Evolutionary conservation across 2,797 vertebrate genomes (phyloP).

Genomic region (Lepilemur ruficaudatus): DNA sequence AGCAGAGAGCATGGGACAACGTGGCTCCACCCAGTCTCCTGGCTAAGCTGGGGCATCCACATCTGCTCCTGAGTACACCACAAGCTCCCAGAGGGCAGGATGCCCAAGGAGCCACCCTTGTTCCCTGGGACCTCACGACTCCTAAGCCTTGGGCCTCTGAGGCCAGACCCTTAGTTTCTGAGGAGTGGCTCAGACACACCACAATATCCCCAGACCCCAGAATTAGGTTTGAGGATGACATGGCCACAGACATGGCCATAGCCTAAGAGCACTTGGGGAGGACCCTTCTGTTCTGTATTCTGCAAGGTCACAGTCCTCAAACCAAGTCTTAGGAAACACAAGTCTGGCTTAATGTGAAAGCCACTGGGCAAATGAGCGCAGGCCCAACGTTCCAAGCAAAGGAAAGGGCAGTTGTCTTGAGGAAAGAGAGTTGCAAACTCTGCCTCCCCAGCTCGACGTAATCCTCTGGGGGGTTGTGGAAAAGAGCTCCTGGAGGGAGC

Average conservation of each 20-base stretch:
- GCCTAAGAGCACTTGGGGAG: not conserved
- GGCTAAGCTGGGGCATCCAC: not conserved
- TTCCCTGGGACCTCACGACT: too few relatives aligned
- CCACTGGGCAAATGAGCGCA: not conserved
- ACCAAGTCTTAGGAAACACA: not conserved
- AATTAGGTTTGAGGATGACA: not conserved
- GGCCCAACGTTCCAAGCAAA: not conserved
- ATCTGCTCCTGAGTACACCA: not conserved
- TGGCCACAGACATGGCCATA: not conserved
- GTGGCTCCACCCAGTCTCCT: not conserved
- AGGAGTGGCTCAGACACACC: not conserved
- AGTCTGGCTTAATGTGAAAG: not conserved
- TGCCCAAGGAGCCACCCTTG: not conserved
- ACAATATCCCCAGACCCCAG: not conserved
- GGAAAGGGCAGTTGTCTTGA: not conserved
- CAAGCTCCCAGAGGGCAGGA: not conserved
- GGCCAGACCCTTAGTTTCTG: not conserved
- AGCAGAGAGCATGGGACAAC: not conserved
- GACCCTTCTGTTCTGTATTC: not conserved
- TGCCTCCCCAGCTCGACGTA: not conserved
- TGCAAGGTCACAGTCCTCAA: not conserved
- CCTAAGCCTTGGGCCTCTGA: not conserved
- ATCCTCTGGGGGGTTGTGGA: not conserved
- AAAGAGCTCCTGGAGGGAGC: not conserved
- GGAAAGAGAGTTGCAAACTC: not conserved